phyloP scores from a whole-genome alignment of 2,113 vertebrate species.

The Cyanistes caeruleus region DNA sequence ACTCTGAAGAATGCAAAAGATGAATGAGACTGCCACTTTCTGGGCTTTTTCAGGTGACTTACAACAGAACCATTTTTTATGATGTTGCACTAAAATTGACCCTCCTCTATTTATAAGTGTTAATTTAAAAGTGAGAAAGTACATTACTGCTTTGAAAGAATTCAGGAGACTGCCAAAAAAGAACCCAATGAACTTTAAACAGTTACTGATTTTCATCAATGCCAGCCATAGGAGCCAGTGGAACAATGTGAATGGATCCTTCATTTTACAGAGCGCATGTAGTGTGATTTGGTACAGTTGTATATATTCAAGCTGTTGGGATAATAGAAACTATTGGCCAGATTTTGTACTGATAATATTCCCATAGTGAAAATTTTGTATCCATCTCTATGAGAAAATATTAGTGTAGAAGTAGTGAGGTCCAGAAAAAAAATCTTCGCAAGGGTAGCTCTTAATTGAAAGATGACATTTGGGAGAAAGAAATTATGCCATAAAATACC shows the following conservation, averaged over 20 bases:
- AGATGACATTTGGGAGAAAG: not conserved
- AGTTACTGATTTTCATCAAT: not conserved
- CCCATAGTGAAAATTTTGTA: not conserved
- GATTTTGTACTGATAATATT: not conserved
- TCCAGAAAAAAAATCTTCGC: not conserved
- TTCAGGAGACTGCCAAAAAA: not conserved
- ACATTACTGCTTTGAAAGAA: not conserved
- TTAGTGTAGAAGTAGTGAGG: not conserved
- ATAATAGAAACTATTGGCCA: not conserved
- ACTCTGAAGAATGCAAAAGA: not conserved
- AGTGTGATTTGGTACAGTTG: not conserved
- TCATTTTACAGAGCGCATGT: not conserved
- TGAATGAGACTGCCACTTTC: not conserved
- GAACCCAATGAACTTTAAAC: not conserved
- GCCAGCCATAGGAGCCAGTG: not conserved
- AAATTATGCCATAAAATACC: constrained; percentile 6
- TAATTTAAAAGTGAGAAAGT: constrained; percentile 13
- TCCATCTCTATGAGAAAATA: not conserved
- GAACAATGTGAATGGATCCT: not conserved
- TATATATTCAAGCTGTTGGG: not conserved
- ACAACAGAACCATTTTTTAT: not conserved
- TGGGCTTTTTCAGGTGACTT: not conserved
- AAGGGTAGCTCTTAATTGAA: not conserved
- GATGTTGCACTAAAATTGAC: not conserved
- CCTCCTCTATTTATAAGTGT: not conserved